These are phyloP conservation scores for Trachymyrmex cornetzi DNA, from an alignment of 1,140 invertebrate species.

Conservation along the genomic window DNA sequence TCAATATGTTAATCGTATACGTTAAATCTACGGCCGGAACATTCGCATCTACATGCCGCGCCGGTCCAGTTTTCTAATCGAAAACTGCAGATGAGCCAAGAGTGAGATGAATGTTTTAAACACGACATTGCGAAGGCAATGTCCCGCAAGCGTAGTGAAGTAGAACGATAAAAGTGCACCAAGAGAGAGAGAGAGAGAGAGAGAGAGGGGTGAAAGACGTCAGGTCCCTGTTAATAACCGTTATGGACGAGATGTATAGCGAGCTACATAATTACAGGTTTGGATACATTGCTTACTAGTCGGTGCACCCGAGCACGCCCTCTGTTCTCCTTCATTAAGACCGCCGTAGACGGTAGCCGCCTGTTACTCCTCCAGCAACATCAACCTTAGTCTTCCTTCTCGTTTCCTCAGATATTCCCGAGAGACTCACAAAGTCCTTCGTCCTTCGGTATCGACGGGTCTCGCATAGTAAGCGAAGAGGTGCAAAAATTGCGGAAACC, in stretches of 20 bases:
- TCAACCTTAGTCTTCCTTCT: constrained; percentile 47
- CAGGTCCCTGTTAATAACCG: constrained; percentile 83
- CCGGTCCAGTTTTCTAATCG: constrained; percentile 38
- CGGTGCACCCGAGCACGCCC: constrained; percentile 85
- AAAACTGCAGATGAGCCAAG: constrained; percentile 29
- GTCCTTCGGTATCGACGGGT: background rate
- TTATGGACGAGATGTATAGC: constrained; percentile 82
- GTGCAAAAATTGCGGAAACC: constrained; percentile 35
- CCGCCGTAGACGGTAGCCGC: constrained; percentile 82
- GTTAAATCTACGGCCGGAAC: constrained; percentile 9
- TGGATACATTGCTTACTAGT: constrained; percentile 84
- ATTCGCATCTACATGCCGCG: background rate
- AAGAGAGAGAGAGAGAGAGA: constrained; percentile 9
- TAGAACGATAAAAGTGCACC: constrained; percentile 63
- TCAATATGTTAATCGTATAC: background rate
- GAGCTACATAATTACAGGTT: constrained; percentile 84
- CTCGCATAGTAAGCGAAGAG: background rate
- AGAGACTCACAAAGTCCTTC: constrained; percentile 42
- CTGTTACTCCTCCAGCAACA: constrained; percentile 80
- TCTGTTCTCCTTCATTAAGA: constrained; percentile 86
- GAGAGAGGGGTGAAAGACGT: constrained; percentile 71
- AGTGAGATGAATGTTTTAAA: constrained; percentile 49
- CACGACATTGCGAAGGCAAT: constrained; percentile 22
- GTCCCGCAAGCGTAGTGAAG: constrained; percentile 62
- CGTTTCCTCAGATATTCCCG: constrained; percentile 40